Evolutionary conservation across 2,113 vertebrate genomes (phyloP), one percentile per base, ranked within the genome.

Genomic region (Campylorhamphus procurvoides): DNA sequence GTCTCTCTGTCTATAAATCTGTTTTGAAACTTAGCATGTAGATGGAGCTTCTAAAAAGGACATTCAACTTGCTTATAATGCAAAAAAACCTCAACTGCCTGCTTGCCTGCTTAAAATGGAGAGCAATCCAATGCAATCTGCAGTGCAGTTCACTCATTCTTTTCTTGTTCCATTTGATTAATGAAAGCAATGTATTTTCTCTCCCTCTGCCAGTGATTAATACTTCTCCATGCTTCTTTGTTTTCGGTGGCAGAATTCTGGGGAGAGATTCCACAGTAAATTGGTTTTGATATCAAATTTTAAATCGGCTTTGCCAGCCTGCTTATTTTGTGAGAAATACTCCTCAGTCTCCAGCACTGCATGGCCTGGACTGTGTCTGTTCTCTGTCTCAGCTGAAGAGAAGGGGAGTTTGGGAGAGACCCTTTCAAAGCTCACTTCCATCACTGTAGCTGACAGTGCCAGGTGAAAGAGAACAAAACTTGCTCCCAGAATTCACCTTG

Each of bases 131-230:
- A 28, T 60, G 14, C 68, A 78, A 37, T 75, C 79, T 96, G 67
- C 68, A 52, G 27, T 68, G 29, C 42, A 63, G 50, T 58, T 92
- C 89, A 77, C 59, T 94, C 47, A 58, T 79, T 91, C 80, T 84
- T 86, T 89, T 56, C 64, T 58, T 89, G 62, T 94, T 93, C 78
- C 53, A 14, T 85, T 88, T 87, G 84, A 93, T 95, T 92, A 93
- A 93, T 86, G 91, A 91, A 91, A 85, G 28, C 62, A 85, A 37
- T 93, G 42, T 29, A 56, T 94, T 93, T 94, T 94, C 62, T 89
- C 58, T 84, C 53, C 37, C 72, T 94, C 90, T 93, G 42, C 72
- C 63, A 63, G 23, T 87, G 77, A 93, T 95, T 89, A 90, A 95
- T 91, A 85, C 67, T 91, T 93, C 67, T 89, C 47, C 3, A 3